phyloP scores from a whole-genome alignment of 2,113 vertebrate genomes.

The Furnarius figulus region DNA sequence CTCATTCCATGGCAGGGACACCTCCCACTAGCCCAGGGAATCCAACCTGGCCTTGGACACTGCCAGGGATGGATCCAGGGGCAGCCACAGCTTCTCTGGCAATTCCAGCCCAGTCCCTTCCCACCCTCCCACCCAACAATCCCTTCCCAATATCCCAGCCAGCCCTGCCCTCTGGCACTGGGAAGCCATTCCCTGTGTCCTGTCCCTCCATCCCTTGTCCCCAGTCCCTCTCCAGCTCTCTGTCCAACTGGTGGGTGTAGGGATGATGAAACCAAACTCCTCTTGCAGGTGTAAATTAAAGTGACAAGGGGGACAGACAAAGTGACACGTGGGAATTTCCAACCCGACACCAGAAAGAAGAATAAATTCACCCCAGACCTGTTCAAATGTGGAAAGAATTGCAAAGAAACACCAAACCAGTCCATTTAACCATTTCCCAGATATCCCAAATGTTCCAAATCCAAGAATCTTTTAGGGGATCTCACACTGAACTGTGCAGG shows the following conservation, averaged over 20 bases:
- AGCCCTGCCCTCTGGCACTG: not conserved
- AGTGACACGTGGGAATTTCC: not conserved
- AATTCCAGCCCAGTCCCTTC: rapidly evolving
- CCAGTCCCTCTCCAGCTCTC: not conserved
- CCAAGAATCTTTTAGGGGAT: not conserved
- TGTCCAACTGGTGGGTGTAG: not conserved
- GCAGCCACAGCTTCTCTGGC: not conserved
- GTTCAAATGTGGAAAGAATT: not conserved
- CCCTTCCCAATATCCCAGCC: not conserved
- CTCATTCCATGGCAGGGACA: not conserved
- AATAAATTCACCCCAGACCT: not conserved
- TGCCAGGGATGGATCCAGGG: not conserved
- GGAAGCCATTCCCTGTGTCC: not conserved
- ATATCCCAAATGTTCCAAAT: not conserved
- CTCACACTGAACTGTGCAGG: not conserved
- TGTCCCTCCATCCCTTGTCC: not conserved
- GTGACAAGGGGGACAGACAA: not conserved
- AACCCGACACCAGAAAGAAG: not conserved
- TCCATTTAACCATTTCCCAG: not conserved
- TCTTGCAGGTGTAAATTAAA: not conserved
- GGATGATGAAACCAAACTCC: not conserved
- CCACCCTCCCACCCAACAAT: rapidly evolving
- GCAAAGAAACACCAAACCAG: not conserved
- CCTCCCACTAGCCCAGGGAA: not conserved
- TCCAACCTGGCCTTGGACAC: not conserved